Base-by-base conservation (phyloP, 2,888 invertebrate species). In the Archips xylosteana region DNA sequence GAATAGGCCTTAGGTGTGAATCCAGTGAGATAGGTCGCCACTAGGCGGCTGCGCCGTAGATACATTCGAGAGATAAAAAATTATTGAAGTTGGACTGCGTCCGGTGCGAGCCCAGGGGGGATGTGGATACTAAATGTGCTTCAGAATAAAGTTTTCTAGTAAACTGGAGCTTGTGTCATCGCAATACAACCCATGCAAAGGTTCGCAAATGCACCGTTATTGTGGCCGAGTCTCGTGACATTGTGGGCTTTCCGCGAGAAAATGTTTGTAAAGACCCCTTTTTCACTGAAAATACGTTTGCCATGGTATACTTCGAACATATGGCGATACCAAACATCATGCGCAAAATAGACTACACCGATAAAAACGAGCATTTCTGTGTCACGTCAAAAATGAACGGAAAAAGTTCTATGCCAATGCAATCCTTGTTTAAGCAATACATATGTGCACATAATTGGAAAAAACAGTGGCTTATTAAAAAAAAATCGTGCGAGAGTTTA, bases 21-120 rank as follows among this genome's bases (percentile, higher is more conserved):
- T 79, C 81, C 74, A 75, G 75, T 76, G 81, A 88, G 89, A 89
- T 87, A 87, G 83, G 82, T 76, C 75, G 75, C 77, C 76, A 79
- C 78, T 72, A 80, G 80, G 81, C 78, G 83, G 78, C 80, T 79
- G 78, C 76, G 74, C 75, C 65, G 70, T 84, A 88, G 89, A 89
- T 89, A 87, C 87, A 87, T 87, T 87, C 89, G 87, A 78, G 78
- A 86, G 88, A 89, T 89, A 89, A 89, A 85, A 86, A 88, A 88
- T 87, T 89, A 89, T 88, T 90, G 82, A 86, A 88, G 88, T 87
- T 78, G 81, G 87, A 88, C 88, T 83, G 76, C 76, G 87, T 85
- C 88, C 86, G 80, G 84, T 75, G 76, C 67, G 57, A 64, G 42
- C 78, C 74, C 54, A 49, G 49, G 10, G 74, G 74, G 60, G 54